A percentile compares a stretch with the other conserved stretches of the same genome.
These are phyloP conservation scores for Periphyllus acericola DNA, from an alignment of 2,888 invertebrate species.

Conservation along the genomic window DNA sequence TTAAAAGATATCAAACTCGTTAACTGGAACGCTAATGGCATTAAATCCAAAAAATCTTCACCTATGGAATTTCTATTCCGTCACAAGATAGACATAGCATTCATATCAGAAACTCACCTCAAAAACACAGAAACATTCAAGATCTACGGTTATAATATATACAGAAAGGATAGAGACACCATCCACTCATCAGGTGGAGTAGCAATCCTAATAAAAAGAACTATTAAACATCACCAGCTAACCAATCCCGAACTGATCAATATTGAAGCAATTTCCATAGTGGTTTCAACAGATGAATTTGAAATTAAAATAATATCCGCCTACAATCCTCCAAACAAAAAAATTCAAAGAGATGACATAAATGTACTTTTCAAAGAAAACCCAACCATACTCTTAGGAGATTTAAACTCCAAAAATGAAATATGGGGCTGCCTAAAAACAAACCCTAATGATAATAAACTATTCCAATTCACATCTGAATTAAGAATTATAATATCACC, in stretches of 20 bases:
- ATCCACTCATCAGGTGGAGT: constrained; percentile 59
- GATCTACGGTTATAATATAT: constrained; percentile 49
- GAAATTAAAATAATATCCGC: constrained; percentile 33
- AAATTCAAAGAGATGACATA: constrained; percentile 28
- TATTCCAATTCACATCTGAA: constrained; percentile 31
- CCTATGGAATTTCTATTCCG: constrained; percentile 38
- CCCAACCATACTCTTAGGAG: constrained; percentile 25
- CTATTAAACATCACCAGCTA: constrained; percentile 43
- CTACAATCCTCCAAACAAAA: constrained; percentile 38
- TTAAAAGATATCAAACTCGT: constrained; percentile 39
- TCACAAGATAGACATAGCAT: too few relatives aligned
- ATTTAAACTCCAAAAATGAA: too few relatives aligned
- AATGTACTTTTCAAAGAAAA: neutral
- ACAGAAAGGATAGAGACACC: constrained; percentile 37
- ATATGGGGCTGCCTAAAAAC: constrained; percentile 25
- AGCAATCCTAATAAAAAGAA: constrained; percentile 54
- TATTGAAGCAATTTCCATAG: constrained; percentile 14
- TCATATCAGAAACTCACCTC: constrained; percentile 57
- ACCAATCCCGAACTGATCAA: constrained; percentile 4
- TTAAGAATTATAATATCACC: constrained; percentile 35
- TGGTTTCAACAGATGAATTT: neutral
- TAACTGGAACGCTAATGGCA: constrained; percentile 26
- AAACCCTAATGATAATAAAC: constrained; percentile 29
- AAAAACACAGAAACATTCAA: constrained; percentile 52
- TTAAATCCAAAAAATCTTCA: constrained; percentile 42